Conservation (phyloP, 2,888 invertebrate genomes). For the Biston stratarius region DNA sequence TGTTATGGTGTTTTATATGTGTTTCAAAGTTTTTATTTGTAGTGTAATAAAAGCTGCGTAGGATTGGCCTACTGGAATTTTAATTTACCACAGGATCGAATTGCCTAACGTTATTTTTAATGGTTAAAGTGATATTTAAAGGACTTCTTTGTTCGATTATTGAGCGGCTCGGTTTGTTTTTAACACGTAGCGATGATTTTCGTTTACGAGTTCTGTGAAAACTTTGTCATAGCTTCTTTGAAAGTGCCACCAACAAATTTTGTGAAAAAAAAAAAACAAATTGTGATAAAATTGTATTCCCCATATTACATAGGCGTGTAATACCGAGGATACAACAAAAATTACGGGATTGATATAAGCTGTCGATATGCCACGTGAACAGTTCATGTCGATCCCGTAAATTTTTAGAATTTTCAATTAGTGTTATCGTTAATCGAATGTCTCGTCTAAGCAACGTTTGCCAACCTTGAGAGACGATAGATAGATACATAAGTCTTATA, state of each 20-base stretch:
- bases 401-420: too few species aligned
- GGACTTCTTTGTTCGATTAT: constrained; percentile 24
- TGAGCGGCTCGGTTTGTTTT: constrained; percentile 4
- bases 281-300: too few species aligned
- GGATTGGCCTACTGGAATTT: constrained; percentile 44
- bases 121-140: constrained; percentile 28
- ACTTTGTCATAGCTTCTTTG: background rate
- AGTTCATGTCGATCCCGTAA: too few species aligned
- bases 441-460: too few species aligned
- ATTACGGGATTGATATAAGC: too few species aligned
- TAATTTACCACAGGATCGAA: constrained; percentile 40
- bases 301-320: too few species aligned
- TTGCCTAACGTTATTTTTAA: constrained; percentile 37
- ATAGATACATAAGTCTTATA: too few species aligned
- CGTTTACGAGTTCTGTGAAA: constrained; percentile 21
- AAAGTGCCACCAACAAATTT: background rate
- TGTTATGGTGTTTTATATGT: constrained; percentile 41
- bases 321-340: too few species aligned
- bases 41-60: constrained; percentile 44
- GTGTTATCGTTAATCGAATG: too few species aligned
- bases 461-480: too few species aligned
- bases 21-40: constrained; percentile 41
- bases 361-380: too few species aligned
- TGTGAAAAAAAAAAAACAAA: too few species aligned
- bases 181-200: constrained; percentile 5